Conservation (phyloP, 2,113 vertebrate species). For the Calidris pugnax region DNA sequence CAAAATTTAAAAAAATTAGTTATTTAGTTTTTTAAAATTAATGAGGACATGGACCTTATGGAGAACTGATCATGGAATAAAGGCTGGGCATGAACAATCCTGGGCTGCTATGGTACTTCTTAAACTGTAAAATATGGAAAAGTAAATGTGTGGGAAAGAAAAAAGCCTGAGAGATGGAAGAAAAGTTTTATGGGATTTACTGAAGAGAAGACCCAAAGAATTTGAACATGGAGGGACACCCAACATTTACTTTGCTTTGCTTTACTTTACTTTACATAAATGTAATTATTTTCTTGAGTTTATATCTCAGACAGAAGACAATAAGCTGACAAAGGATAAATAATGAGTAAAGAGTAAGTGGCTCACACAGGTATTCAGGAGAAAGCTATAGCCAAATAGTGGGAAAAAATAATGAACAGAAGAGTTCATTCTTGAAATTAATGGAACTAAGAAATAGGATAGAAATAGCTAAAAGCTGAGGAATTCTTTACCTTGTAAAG, state of each 20-base stretch:
- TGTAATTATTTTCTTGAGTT: not conserved
- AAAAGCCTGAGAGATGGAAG: not conserved
- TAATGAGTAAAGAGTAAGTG: not conserved
- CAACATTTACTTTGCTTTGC: not conserved
- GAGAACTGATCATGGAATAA: not conserved
- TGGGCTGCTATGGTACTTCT: not conserved
- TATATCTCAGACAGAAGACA: not conserved
- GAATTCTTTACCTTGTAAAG: not conserved
- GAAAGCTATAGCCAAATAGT: not conserved
- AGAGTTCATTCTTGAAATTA: not conserved
- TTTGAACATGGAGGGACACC: not conserved
- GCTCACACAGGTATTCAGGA: not conserved
- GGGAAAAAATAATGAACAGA: not conserved
- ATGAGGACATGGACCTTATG: not conserved
- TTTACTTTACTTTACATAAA: not conserved
- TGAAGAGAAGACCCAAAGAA: not conserved
- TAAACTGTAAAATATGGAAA: not conserved
- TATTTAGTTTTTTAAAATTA: not conserved
- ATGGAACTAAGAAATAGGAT: not conserved
- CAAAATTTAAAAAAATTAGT: not conserved
- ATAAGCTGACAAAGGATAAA: not conserved
- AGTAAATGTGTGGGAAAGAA: not conserved
- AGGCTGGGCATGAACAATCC: not conserved
- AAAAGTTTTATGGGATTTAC: not conserved
- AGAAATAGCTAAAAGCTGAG: not conserved